phyloP scores from a whole-genome alignment of 2,113 vertebrate genomes.

The Rissa tridactyla region DNA sequence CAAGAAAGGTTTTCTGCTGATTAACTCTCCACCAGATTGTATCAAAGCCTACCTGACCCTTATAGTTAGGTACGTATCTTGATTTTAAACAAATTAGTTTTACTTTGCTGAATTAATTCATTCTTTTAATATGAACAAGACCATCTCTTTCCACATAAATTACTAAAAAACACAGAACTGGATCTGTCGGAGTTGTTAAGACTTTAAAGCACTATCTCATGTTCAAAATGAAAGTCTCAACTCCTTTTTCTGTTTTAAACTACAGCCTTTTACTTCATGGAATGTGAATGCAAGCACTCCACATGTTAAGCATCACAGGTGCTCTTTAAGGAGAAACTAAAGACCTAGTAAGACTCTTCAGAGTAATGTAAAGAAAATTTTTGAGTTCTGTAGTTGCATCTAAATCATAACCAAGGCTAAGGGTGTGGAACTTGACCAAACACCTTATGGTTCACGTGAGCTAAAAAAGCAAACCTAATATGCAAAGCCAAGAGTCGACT shows the following conservation, averaged over 20 bases:
- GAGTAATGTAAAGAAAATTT: neutral
- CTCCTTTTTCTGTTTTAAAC: neutral
- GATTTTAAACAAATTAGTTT: neutral
- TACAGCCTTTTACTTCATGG: neutral
- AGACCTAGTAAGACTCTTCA: neutral
- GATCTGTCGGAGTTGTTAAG: neutral
- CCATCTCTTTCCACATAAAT: neutral
- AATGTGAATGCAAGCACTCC: neutral
- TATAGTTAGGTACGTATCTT: neutral
- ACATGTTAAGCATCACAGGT: neutral
- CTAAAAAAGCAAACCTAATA: neutral
- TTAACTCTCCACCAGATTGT: neutral
- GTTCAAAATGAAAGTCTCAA: neutral
- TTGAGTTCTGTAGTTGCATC: neutral
- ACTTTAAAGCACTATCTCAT: neutral
- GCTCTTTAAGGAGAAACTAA: neutral
- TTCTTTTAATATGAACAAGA: neutral
- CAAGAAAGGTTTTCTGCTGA: neutral
- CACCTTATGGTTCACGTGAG: neutral
- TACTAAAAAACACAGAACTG: neutral
- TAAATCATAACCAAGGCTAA: neutral
- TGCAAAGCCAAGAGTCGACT: neutral
- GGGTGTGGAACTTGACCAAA: neutral
- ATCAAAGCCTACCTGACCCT: neutral
- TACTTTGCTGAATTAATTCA: neutral